Evolutionary conservation across 2,888 invertebrate species (phyloP), one percentile per base, ranked within the genome.

Genomic region (Tholera decimalis): DNA sequence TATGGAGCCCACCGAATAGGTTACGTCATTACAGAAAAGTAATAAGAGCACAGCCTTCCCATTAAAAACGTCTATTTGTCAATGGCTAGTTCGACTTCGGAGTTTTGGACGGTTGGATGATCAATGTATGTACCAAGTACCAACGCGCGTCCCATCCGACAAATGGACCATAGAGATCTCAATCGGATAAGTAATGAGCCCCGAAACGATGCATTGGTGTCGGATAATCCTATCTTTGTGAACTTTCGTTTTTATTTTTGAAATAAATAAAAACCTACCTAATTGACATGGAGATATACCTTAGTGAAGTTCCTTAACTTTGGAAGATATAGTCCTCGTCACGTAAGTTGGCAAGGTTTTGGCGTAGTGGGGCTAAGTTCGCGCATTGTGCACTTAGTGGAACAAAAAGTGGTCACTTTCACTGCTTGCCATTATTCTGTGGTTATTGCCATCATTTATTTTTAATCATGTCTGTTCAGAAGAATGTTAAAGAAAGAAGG

Each of bases 161-260:
- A 75, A 77, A 81, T 82, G 79, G 60, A 73, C 73, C 75, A 59
- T 54, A 73, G 56, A 84, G 83, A 83, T 83, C 59, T 58, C 53
- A 55, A 72, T 84, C 82, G 77, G 59, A 62, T 64, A 79, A 72
- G 64, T 65, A 66, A 70, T 75, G 69, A 70, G 54, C 59, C 74
- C 68, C 79, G 77, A 69, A 64, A 57, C 51, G 58, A 60, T 53
- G 71, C 64, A 61, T 63, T 57, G 60, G 51, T 60, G 55, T 67
- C 44, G 55, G 65, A 64, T 74, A 61, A 71, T 65, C 50, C 64
- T 62, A 65, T 67, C 49, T 57, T 43, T 57, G 54, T 26, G 41
- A 41, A 56, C 22, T 15, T 53, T 53, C 0, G 39, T 22, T 26
- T 22, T 54, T 49, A 11, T 57, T 60, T 60, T 39, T 39, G 22